These are phyloP conservation scores for Callosobruchus maculatus DNA, from an alignment of 2,888 invertebrate genomes.

Conservation along the genomic window DNA sequence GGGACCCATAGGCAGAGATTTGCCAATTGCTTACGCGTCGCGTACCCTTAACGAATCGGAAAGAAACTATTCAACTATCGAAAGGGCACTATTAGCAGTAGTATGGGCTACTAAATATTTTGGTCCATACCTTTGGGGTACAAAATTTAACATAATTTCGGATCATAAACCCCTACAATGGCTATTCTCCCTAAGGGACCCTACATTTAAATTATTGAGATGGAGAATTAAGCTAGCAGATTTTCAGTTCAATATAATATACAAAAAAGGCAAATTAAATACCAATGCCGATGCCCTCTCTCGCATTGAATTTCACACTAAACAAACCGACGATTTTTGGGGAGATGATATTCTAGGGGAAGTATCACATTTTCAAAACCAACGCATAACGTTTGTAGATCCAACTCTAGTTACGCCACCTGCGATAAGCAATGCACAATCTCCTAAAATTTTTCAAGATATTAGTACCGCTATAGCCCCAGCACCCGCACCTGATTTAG, in stretches of 20 bases:
- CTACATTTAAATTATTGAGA: constrained; percentile 10
- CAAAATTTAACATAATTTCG: no score
- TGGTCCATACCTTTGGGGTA: no score
- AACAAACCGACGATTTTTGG: not conserved
- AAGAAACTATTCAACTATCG: constrained; percentile 20
- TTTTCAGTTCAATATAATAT: constrained; percentile 8
- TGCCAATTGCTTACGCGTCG: constrained; percentile 16
- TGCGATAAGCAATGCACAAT: not conserved
- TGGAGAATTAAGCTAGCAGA: constrained; percentile 14
- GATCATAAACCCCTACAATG: no score
- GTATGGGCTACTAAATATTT: no score
- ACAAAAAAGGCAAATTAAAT: constrained; percentile 14
- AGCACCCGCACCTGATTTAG: not conserved
- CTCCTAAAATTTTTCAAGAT: not conserved
- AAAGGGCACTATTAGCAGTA: constrained; percentile 24
- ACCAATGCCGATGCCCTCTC: constrained; percentile 15
- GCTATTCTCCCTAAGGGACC: constrained; percentile 10
- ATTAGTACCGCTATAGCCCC: not conserved
- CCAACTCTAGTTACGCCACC: not conserved
- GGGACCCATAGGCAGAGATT: constrained; percentile 19
- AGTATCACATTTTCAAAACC: not conserved
- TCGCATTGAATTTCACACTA: constrained; percentile 7
- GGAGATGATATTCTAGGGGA: not conserved
- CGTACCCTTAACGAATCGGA: constrained; percentile 5
- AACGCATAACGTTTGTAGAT: not conserved